Percentiles rank a stretch among this genome's conserved stretches.
Evolutionary conservation across 2,113 vertebrate genomes (phyloP).

Genomic region (Gorilla gorilla): DNA sequence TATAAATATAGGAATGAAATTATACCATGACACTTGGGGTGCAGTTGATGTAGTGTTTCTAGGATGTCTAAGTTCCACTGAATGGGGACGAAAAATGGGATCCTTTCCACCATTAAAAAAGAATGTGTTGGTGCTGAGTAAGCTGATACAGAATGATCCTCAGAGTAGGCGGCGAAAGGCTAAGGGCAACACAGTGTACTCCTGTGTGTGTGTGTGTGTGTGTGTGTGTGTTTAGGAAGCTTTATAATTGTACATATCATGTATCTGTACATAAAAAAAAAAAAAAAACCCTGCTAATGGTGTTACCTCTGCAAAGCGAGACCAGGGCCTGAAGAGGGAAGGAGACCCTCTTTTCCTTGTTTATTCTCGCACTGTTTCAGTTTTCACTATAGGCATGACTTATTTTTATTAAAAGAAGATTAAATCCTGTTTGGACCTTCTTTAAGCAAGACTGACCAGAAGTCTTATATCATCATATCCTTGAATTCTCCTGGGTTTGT

Average conservation of each 20-base stretch:
- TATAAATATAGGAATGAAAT: background rate
- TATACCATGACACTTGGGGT: background rate
- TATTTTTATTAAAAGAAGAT: background rate
- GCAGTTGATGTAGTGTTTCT: background rate
- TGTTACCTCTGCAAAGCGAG: background rate
- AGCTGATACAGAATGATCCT: background rate
- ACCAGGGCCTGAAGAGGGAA: background rate
- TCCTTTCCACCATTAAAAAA: background rate
- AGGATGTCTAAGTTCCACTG: background rate
- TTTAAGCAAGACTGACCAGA: background rate
- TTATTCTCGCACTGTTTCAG: background rate
- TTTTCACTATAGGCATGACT: background rate
- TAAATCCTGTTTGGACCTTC: background rate
- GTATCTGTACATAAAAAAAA: background rate
- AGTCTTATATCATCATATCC: background rate
- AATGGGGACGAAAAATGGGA: background rate
- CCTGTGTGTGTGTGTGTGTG: background rate
- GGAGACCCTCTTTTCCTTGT: background rate
- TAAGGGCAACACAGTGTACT: background rate
- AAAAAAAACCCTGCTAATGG: no score
- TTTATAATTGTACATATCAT: background rate
- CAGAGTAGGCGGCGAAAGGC: background rate
- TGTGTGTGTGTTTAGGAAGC: background rate
- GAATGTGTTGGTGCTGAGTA: background rate
- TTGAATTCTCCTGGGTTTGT: background rate